Conservation (phyloP, 2,113 vertebrate genomes). For the Corapipo altera region DNA sequence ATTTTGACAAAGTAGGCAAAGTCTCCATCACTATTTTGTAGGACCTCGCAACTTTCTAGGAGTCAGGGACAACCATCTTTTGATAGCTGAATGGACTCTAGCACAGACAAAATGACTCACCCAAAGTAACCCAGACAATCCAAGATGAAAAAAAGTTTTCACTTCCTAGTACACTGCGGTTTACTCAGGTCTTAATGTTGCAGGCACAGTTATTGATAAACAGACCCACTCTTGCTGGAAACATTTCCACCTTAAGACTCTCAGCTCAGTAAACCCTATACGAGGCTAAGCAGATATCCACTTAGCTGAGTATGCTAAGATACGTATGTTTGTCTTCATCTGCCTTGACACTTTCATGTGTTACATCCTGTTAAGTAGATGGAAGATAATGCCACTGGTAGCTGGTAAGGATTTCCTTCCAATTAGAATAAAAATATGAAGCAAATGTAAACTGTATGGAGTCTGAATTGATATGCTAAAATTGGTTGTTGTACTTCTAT, state of each 20-base stretch:
- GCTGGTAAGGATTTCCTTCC: neutral
- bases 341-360: neutral
- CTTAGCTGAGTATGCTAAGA: neutral
- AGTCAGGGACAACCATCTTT: neutral
- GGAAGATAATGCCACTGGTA: neutral
- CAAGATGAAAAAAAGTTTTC: neutral
- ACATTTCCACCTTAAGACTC: neutral
- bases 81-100: neutral
- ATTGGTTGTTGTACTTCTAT: neutral
- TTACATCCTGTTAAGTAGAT: neutral
- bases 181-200: neutral
- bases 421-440: neutral
- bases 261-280: neutral
- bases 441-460: neutral
- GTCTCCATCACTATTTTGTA: neutral
- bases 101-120: neutral
- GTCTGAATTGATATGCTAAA: neutral
- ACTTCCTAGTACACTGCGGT: neutral
- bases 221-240: neutral
- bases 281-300: neutral
- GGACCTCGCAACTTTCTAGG: neutral
- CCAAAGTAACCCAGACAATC: neutral
- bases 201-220: neutral
- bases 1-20: neutral
- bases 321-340: neutral